Conservation (phyloP, 2,797 vertebrate species). For the Sparus aurata region DNA sequence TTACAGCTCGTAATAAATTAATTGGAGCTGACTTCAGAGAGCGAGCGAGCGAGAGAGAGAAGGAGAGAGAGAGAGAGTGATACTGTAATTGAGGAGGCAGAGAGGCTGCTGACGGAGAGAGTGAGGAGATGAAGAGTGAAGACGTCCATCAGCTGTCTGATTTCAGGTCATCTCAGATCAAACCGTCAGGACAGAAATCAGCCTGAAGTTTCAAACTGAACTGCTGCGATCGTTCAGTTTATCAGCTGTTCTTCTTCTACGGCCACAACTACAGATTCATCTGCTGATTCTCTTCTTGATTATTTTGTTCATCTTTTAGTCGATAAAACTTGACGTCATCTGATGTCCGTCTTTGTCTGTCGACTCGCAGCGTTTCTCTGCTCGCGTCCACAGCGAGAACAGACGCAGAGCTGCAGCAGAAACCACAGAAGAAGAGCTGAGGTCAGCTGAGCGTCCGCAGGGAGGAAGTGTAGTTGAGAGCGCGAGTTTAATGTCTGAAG, state of each 20-base stretch:
- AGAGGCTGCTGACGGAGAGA: neutral
- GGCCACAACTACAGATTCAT: no score
- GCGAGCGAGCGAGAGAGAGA: neutral
- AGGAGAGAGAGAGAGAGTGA: neutral
- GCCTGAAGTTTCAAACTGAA: no score
- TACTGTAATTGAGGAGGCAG: neutral
- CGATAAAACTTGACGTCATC: no score
- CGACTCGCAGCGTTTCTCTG: neutral
- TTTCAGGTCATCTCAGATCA: no score
- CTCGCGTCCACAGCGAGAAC: no score
- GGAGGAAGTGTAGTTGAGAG: no score
- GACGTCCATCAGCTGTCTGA: neutral
- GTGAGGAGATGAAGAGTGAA: neutral
- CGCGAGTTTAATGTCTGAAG: no score
- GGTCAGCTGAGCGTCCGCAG: neutral
- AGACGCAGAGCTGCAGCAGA: neutral
- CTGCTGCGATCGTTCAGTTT: no score
- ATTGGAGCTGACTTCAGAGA: conserved; percentile 20
- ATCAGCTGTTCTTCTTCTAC: no score
- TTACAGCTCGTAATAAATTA: conserved; percentile 43
- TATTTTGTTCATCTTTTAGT: no score
- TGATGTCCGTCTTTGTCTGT: neutral
- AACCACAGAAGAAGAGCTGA: conserved; percentile 16
- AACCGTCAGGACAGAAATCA: no score
- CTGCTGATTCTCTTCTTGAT: no score